Conservation (phyloP, 2,113 vertebrate species). For the Kryptolebias marmoratus region DNA sequence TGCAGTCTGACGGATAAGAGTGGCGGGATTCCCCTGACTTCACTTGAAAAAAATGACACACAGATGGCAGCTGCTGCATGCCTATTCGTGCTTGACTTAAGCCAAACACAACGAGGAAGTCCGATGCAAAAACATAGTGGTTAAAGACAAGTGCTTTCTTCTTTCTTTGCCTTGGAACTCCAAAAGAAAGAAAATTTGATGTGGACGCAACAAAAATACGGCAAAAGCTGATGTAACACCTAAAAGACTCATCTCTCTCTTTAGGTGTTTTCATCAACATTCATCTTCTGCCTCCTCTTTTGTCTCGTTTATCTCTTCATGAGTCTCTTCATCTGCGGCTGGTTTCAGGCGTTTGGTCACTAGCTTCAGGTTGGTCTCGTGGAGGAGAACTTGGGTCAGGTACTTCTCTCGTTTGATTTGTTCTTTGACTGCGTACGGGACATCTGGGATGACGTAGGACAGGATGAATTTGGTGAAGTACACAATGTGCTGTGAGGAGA, state of each 20-base stretch:
- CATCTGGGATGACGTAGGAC: constrained; percentile 88
- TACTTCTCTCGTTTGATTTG: constrained; percentile 93
- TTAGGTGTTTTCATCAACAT: constrained; percentile 1
- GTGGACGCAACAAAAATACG: not conserved
- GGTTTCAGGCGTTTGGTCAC: constrained; percentile 80
- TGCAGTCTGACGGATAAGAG: not conserved
- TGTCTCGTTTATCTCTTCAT: accelerated
- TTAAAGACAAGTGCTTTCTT: constrained; percentile 16
- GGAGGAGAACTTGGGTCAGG: constrained; percentile 90
- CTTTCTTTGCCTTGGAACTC: not conserved
- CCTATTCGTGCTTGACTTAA: not conserved
- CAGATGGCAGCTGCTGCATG: not conserved
- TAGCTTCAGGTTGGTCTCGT: constrained; percentile 86
- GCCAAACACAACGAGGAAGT: not conserved
- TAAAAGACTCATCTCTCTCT: not conserved
- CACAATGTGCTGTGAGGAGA: constrained; percentile 86
- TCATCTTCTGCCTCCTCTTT: constrained; percentile 40
- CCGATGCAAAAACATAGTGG: not conserved
- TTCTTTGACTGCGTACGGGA: constrained; percentile 86
- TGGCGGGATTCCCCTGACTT: not conserved
- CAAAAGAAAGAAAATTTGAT: not conserved
- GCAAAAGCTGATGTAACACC: not conserved
- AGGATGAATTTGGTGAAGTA: constrained; percentile 92
- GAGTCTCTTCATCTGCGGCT: constrained; percentile 36
- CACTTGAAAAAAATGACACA: not conserved